Conservation (phyloP, 2,888 invertebrate genomes). For the Chymomyza caudatula region DNA sequence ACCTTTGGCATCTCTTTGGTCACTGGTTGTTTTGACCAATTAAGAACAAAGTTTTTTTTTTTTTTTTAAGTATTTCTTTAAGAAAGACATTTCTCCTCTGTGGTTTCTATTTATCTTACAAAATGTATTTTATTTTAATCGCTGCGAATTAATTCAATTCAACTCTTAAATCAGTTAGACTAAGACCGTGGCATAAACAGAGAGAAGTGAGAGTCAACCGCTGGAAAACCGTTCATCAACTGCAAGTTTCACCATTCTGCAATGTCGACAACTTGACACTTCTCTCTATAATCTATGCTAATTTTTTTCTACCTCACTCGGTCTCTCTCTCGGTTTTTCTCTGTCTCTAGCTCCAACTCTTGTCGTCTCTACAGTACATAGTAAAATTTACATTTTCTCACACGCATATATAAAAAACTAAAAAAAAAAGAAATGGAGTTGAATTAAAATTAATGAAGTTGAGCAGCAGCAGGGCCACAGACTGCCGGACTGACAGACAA, state of each 20-base stretch:
- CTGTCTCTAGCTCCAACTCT: neutral
- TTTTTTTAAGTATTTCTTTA: no score
- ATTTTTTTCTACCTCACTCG: slow-evolving; percentile 52
- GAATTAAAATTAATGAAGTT: slow-evolving; percentile 64
- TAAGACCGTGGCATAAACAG: neutral
- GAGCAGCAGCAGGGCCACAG: slow-evolving; percentile 4
- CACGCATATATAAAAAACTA: slow-evolving; percentile 9
- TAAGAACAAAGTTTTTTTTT: no score
- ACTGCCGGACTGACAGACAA: slow-evolving; percentile 19
- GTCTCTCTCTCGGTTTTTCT: slow-evolving; percentile 18
- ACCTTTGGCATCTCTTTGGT: no score
- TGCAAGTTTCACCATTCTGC: neutral
- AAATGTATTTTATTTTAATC: no score
- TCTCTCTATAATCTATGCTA: slow-evolving; percentile 58
- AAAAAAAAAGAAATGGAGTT: slow-evolving; percentile 30
- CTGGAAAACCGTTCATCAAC: neutral
- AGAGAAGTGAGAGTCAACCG: neutral
- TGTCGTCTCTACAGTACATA: neutral
- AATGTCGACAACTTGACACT: slow-evolving; percentile 24
- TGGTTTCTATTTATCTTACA: no score
- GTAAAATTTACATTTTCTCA: slow-evolving; percentile 37
- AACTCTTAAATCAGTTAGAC: neutral
- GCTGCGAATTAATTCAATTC: neutral
- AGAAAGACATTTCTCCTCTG: no score
- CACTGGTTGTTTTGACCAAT: no score